Evolutionary conservation across 2,888 invertebrate species (phyloP), one percentile per base, ranked within the genome.

Genomic region (Germaria angustata): DNA sequence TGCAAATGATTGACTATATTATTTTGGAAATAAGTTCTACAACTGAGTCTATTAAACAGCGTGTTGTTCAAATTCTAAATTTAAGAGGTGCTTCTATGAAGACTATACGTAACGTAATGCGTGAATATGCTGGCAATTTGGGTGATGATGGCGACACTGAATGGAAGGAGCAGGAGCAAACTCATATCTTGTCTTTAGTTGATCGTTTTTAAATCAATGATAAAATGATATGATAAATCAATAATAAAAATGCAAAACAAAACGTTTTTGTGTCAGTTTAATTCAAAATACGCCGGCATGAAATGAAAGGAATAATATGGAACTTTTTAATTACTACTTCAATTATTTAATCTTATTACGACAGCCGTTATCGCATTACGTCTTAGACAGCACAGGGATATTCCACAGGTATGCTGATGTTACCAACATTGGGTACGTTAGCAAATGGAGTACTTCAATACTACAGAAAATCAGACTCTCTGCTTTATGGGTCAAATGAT

Each of bases 91-190:
- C 97, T 2, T 98, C 98, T 0, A 93, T 98, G 86, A 98, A 98
- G 92, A 97, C 97, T 7, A 97, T 99, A 84, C 93, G 97, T 83
- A 97, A 96, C 89, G 95, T 98, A 55, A 97, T 98, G 97, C 93
- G 98, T 93, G 98, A 98, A 92, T 98, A 98, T 90, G 98, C 98
- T 28, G 98, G 98, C 13, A 98, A 98, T 92, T 93, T 98, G 85
- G 98, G 98, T 0, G 97, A 98, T 88, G 96, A 95, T 28, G 97
- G 96, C 69, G 96, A 96, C 88, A 87, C 85, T 7, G 90, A 90
- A 81, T 96, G 96, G 94, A 94, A 95, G 86, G 95, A 96, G 89
- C 95, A 95, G 86, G 98, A 98, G 88, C 97, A 98, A 88, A 95
- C 97, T 87, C 96, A 97, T 89, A 97, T 98, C 89, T 92, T 98